Evolutionary conservation across 92 coral and sea anemone genomes (phyloP).

Genomic region (Scolanthus callimorphus): DNA sequence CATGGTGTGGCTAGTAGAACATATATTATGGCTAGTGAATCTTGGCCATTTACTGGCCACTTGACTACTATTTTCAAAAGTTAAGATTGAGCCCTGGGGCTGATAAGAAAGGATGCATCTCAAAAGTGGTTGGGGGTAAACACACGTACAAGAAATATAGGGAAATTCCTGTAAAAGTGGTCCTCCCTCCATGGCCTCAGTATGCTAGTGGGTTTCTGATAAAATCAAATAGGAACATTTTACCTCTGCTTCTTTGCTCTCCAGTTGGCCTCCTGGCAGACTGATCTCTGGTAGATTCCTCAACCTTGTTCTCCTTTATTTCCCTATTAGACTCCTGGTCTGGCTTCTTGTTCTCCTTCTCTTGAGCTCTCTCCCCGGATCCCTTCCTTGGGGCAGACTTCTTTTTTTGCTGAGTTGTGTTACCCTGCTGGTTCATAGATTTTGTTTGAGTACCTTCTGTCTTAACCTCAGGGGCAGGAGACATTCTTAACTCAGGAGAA

Average conservation of each 20-base stretch:
- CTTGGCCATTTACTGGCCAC: too few species aligned
- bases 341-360: slow-evolving; percentile 44
- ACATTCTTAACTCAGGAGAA: slow-evolving; percentile 65
- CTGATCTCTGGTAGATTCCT: slow-evolving; percentile 2
- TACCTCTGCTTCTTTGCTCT: slow-evolving; percentile 30
- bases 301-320: slow-evolving; percentile 26
- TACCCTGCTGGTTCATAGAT: slow-evolving; percentile 62
- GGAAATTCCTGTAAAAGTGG: too few species aligned
- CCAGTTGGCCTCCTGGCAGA: slow-evolving; percentile 20
- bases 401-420: slow-evolving; percentile 66
- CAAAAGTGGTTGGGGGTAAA: too few species aligned
- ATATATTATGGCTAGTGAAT: too few species aligned
- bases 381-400: slow-evolving; percentile 81
- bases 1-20: too few species aligned
- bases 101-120: too few species aligned
- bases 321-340: slow-evolving; percentile 21
- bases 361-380: slow-evolving; percentile 65
- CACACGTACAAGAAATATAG: too few species aligned
- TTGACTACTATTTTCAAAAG: too few species aligned
- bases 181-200: too few species aligned
- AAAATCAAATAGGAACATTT: too few species aligned
- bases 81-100: too few species aligned
- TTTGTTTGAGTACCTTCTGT: slow-evolving; percentile 63
- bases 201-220: too few species aligned
- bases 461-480: slow-evolving; percentile 22